Evolutionary conservation across 2,113 vertebrate genomes (phyloP).

Genomic region (Benthochromis sp.): DNA sequence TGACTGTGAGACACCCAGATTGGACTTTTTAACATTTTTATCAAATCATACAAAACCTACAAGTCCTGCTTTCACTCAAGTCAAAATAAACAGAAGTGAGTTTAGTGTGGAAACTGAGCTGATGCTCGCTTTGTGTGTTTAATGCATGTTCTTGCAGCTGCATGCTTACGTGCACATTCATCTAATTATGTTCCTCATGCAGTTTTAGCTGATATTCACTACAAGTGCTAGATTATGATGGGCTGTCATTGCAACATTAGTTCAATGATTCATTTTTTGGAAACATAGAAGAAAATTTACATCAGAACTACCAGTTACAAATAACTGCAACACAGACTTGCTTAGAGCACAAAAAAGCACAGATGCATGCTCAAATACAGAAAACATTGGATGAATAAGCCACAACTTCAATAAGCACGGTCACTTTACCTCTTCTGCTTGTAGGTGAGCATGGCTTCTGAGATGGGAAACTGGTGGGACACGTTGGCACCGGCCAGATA

Average conservation of each 20-base stretch:
- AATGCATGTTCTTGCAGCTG: not conserved
- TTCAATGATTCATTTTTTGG: not conserved
- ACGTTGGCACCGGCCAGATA: conserved; percentile 69
- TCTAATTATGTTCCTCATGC: not conserved
- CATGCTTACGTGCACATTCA: conserved; percentile 18
- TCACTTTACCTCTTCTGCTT: conserved; percentile 61
- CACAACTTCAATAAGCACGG: not conserved
- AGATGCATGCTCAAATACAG: not conserved
- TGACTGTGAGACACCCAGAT: not conserved
- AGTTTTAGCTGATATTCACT: not conserved
- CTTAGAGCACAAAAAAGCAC: not conserved
- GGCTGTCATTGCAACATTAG: not conserved
- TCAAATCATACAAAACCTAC: not conserved
- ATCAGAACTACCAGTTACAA: not conserved
- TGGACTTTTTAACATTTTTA: not conserved
- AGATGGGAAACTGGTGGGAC: conserved; percentile 79
- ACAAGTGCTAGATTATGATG: not conserved
- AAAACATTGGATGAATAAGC: not conserved
- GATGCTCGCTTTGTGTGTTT: not conserved
- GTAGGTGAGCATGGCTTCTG: conserved; percentile 82
- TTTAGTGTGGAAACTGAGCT: not conserved
- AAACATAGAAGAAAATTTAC: not conserved
- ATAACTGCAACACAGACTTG: not conserved
- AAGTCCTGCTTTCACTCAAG: not conserved
- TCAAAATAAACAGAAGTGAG: not conserved